Conservation (phyloP, 2,797 vertebrate genomes). For the Brachymystax lenok region DNA sequence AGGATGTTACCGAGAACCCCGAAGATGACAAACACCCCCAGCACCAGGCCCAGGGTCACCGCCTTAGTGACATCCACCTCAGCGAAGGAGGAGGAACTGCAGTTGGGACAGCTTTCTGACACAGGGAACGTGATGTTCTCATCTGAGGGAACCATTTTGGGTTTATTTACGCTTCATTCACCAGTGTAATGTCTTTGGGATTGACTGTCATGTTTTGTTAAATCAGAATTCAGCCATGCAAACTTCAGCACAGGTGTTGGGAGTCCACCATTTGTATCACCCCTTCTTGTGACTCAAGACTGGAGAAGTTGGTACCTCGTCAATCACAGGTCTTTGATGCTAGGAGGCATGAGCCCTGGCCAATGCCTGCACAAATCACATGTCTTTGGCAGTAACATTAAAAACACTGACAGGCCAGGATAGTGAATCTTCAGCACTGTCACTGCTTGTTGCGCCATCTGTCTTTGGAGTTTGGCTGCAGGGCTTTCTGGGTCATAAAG, state of each 20-base stretch:
- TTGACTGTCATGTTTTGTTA: conserved; percentile 13
- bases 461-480: background rate
- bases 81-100: conserved; percentile 55
- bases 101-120: conserved; percentile 65
- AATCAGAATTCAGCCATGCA: background rate
- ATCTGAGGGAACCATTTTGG: conserved; percentile 54
- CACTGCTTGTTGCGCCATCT: background rate
- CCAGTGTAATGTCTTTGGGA: conserved; percentile 13
- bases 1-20: conserved; percentile 79
- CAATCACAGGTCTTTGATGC: conserved; percentile 40
- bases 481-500: background rate
- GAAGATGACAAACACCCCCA: conserved; percentile 73
- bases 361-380: conserved; percentile 39
- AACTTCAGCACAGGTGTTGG: background rate
- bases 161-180: background rate
- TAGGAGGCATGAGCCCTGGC: conserved; percentile 16
- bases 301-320: conserved; percentile 24
- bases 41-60: conserved; percentile 65
- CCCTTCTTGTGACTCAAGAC: conserved; percentile 18
- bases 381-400: conserved; percentile 31
- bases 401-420: conserved; percentile 27
- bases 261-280: conserved; percentile 8
- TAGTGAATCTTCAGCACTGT: conserved; percentile 10
- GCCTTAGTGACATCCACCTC: conserved; percentile 65
- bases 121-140: conserved; percentile 57